Conservation (phyloP, 2,888 invertebrate species). For the Smittia aterrima region DNA sequence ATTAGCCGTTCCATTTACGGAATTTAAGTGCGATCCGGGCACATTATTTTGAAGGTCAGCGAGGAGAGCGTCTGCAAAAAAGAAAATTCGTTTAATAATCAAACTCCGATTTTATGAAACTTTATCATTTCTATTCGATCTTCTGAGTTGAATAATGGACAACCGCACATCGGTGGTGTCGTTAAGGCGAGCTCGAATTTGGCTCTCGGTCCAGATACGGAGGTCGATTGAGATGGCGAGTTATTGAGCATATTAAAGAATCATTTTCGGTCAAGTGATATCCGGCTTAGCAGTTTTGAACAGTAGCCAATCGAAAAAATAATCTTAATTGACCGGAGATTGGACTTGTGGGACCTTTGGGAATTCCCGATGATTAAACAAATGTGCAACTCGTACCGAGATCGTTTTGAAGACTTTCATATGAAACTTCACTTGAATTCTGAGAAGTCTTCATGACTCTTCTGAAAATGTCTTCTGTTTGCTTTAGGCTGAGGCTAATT, state of each 20-base stretch:
- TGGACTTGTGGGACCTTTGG: neutral
- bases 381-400: neutral
- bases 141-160: neutral
- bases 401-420: constrained; percentile 1
- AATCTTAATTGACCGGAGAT: neutral
- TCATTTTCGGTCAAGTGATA: constrained; percentile 14
- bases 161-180: neutral
- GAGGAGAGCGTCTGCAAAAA: constrained; percentile 83
- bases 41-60: constrained; percentile 96
- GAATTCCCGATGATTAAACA: neutral
- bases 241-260: constrained; percentile 11
- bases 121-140: constrained; percentile 3
- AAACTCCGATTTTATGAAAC: neutral
- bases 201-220: neutral
- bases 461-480: neutral
- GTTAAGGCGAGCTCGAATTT: neutral
- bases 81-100: constrained; percentile 42
- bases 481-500: neutral
- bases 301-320: constrained; percentile 5
- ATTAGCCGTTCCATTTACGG: constrained; percentile 46
- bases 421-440: neutral
- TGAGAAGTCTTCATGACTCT: neutral
- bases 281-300: constrained; percentile 17
- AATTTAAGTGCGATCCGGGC: constrained; percentile 58
- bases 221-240: neutral